Evolutionary conservation across 2,113 vertebrate genomes (phyloP).

Genomic region (Nothoprocta pentlandii): DNA sequence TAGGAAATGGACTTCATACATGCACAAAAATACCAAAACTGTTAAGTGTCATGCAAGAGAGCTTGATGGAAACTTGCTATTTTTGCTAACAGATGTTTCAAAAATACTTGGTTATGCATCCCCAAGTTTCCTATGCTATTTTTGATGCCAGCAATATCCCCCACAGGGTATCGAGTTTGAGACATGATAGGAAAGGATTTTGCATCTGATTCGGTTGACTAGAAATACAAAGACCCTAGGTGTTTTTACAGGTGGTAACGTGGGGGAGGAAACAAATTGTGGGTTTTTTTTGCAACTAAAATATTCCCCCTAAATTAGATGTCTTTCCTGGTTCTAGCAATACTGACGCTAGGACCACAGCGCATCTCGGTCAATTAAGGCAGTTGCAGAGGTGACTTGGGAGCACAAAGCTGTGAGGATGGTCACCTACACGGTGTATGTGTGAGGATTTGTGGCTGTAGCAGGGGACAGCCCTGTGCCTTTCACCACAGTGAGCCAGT

Average conservation of each 20-base stretch:
- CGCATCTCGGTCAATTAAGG: background rate
- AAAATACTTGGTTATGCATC: constrained; percentile 1
- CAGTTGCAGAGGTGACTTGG: background rate
- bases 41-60: constrained; percentile 38
- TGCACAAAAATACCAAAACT: constrained; percentile 55
- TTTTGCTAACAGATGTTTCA: constrained; percentile 53
- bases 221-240: background rate
- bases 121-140: constrained; percentile 60
- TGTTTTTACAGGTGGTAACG: background rate
- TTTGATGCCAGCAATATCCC: constrained; percentile 59
- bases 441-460: background rate
- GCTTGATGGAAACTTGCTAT: constrained; percentile 58
- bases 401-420: background rate
- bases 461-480: background rate
- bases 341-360: background rate
- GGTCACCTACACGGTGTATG: background rate
- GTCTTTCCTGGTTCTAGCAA: background rate
- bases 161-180: constrained; percentile 33
- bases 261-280: background rate
- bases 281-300: background rate
- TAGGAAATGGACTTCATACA: constrained; percentile 65
- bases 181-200: constrained; percentile 64
- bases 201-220: background rate
- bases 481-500: background rate
- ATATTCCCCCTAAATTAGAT: background rate